These are phyloP conservation scores for Arrhamphus sclerolepis DNA, from an alignment of 2,797 vertebrate genomes.

Conservation along the genomic window DNA sequence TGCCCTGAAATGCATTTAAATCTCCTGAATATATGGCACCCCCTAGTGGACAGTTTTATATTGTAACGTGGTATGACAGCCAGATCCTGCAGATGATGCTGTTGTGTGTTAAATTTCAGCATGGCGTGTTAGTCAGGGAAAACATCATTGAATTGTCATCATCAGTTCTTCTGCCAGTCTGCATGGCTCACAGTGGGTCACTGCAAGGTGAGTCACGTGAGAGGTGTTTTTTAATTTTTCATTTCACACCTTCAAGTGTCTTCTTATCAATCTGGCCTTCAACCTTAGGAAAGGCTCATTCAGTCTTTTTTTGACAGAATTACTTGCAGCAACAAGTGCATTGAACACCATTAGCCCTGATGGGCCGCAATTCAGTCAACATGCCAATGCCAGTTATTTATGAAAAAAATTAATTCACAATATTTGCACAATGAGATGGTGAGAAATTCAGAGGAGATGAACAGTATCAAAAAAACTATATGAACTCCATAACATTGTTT, in stretches of 20 bases:
- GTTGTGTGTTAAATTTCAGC: constrained; percentile 32
- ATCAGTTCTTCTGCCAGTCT: no score
- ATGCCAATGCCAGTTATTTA: no score
- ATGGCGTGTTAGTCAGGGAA: no score
- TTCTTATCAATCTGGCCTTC: no score
- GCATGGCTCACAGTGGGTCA: no score
- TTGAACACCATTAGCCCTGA: constrained; percentile 19
- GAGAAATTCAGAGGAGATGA: neutral
- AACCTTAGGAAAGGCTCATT: neutral
- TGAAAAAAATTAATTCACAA: constrained; percentile 11
- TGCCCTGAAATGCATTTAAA: constrained; percentile 2
- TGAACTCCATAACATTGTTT: no score
- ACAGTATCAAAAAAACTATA: neutral
- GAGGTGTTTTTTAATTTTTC: no score
- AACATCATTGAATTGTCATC: no score
- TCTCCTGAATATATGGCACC: constrained; percentile 33
- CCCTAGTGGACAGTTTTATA: constrained; percentile 54
- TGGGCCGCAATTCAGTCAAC: constrained; percentile 13
- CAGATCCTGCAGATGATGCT: constrained; percentile 41
- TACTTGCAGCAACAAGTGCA: constrained; percentile 13
- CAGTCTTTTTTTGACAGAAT: constrained; percentile 16
- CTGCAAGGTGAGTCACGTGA: no score
- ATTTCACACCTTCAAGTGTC: no score
- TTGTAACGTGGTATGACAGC: constrained; percentile 3
- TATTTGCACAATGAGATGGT: constrained; percentile 2